Percentiles rank a stretch among this genome's conserved stretches.
phyloP scores from a whole-genome alignment of 1,140 invertebrate species.

The Orchestia grillus region DNA sequence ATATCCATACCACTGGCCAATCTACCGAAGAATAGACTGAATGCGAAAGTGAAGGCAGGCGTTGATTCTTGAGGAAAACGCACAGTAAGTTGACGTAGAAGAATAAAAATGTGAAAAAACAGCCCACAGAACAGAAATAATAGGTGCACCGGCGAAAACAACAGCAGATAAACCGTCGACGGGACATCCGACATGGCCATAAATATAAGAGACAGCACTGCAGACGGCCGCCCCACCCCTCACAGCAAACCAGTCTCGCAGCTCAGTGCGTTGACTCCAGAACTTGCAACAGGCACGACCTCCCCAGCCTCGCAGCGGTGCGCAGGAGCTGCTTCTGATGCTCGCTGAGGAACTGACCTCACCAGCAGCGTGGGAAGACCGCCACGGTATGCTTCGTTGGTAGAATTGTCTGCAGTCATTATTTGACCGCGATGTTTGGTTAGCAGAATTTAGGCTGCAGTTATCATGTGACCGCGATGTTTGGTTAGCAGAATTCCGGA shows the following conservation, averaged over 20 bases:
- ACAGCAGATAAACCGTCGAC: neutral
- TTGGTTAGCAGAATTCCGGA: neutral
- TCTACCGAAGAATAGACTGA: no score
- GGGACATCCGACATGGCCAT: neutral
- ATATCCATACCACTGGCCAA: no score
- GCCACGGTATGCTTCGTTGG: neutral
- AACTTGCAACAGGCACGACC: neutral
- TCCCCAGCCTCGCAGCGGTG: neutral
- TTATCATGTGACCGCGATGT: no score
- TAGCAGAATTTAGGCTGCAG: no score
- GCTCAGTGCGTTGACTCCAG: neutral
- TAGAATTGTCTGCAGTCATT: no score
- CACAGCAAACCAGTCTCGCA: neutral
- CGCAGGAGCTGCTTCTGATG: neutral
- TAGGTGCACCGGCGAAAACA: neutral
- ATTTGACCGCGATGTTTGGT: no score
- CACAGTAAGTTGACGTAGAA: neutral
- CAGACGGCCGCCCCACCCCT: neutral
- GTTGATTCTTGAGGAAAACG: no score
- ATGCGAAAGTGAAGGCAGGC: no score
- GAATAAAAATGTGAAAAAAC: neutral
- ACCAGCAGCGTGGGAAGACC: neutral
- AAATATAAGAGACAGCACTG: neutral
- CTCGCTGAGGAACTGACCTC: neutral
- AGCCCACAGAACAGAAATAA: neutral